Evolutionary conservation across 2,797 vertebrate species (phyloP).

Genomic region (Tenualosa ilisha): DNA sequence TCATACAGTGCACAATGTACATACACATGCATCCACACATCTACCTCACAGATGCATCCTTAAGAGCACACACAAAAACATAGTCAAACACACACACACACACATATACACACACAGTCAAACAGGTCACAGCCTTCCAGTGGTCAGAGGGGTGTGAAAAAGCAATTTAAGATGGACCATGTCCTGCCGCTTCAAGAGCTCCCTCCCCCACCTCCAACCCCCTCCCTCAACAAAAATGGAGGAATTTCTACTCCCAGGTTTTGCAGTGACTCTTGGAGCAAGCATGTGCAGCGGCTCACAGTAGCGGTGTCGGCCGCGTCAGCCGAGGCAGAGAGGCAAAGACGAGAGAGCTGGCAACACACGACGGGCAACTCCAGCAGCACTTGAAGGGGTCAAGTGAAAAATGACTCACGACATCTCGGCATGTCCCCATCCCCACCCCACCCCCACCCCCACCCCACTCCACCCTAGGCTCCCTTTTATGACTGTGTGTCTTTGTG

Average conservation of each 20-base stretch:
- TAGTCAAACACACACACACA: conserved; percentile 5
- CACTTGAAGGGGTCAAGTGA: conserved; percentile 20
- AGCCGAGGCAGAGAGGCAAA: background rate
- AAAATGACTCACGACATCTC: conserved; percentile 5
- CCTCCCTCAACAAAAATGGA: background rate
- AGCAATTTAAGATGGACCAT: conserved; percentile 65
- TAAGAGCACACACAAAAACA: background rate
- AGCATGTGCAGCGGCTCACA: background rate
- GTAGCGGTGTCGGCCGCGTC: background rate
- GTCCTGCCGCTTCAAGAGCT: conserved; percentile 40
- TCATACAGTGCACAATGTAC: background rate
- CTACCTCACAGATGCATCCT: background rate
- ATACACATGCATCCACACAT: background rate
- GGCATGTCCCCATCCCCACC: background rate
- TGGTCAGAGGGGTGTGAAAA: conserved; percentile 62
- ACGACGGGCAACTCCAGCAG: background rate
- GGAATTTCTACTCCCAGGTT: no score
- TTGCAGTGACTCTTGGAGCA: background rate
- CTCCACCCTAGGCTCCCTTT: background rate
- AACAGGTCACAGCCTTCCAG: background rate
- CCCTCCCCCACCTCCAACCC: background rate
- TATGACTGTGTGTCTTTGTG: conserved; percentile 22
- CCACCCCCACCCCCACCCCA: background rate
- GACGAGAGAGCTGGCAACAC: background rate
- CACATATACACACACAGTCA: background rate